Evolutionary conservation across 1,140 invertebrate genomes (phyloP).

Genomic region (Leguminivora glycinivorella): DNA sequence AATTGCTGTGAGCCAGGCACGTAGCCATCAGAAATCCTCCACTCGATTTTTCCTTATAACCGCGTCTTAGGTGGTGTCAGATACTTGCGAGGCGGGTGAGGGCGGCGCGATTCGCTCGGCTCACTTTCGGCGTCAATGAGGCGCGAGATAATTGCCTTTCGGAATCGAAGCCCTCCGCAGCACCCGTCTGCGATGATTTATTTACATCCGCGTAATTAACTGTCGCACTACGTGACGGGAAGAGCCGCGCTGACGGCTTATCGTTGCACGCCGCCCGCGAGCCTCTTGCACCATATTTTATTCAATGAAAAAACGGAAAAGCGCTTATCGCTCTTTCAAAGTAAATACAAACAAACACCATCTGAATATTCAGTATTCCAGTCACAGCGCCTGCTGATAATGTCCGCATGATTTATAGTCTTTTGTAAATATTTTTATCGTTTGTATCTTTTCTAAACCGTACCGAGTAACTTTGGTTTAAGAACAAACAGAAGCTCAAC

Average conservation of each 20-base stretch:
- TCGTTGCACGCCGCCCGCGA: constrained; percentile 52
- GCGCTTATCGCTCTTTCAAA: constrained; percentile 64
- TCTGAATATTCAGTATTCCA: constrained; percentile 62
- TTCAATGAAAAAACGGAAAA: constrained; percentile 61
- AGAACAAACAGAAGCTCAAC: constrained; percentile 35
- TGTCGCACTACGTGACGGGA: constrained; percentile 77
- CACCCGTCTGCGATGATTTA: constrained; percentile 76
- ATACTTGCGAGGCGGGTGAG: constrained; percentile 52
- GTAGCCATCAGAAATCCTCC: constrained; percentile 56
- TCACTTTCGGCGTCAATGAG: constrained; percentile 73
- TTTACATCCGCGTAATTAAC: constrained; percentile 78
- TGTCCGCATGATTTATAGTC: constrained; percentile 60
- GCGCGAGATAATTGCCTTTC: constrained; percentile 74
- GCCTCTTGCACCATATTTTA: constrained; percentile 65
- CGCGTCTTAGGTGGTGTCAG: constrained; percentile 54
- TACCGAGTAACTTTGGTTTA: neutral
- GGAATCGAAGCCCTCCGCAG: constrained; percentile 64
- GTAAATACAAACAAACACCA: constrained; percentile 72
- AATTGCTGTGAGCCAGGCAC: constrained; percentile 53
- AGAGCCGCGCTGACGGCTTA: constrained; percentile 68
- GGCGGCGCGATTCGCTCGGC: constrained; percentile 44
- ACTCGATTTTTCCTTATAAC: constrained; percentile 61
- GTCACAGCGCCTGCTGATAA: constrained; percentile 60
- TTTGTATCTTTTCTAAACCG: constrained; percentile 34
- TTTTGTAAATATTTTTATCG: constrained; percentile 43